These are phyloP conservation scores for Dastarcus helophoroides DNA, from an alignment of 2,888 invertebrate species.

Conservation along the genomic window DNA sequence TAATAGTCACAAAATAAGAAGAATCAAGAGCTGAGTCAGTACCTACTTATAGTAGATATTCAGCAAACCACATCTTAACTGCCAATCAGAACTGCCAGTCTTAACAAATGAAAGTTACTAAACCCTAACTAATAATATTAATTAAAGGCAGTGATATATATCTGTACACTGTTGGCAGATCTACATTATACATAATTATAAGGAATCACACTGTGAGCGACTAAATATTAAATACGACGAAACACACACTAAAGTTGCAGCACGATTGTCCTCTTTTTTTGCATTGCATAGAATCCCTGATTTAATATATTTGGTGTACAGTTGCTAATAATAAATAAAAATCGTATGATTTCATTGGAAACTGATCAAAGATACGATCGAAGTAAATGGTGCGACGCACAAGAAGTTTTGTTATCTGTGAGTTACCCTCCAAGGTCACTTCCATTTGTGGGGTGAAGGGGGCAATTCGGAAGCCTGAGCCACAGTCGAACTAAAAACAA, in stretches of 20 bases:
- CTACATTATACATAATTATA: conserved; percentile 18
- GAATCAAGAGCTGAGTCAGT: no score
- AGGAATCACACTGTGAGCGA: conserved; percentile 32
- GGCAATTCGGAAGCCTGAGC: conserved; percentile 97
- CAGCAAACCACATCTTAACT: no score
- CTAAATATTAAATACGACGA: conserved; percentile 27
- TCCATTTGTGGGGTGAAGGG: conserved; percentile 95
- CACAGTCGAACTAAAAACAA: conserved; percentile 79
- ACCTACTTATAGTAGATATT: no score
- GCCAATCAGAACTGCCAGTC: conserved; percentile 25
- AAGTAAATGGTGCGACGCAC: conserved; percentile 16
- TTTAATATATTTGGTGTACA: conserved; percentile 36
- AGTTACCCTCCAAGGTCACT: conserved; percentile 46
- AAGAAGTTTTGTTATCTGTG: conserved; percentile 30
- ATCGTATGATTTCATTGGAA: conserved; percentile 11
- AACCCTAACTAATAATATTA: conserved; percentile 15
- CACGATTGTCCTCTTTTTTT: conserved; percentile 27
- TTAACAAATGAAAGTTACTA: conserved; percentile 25
- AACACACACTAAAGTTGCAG: conserved; percentile 28
- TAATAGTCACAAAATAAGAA: no score
- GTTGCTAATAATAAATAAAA: conserved; percentile 14
- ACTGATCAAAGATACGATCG: conserved; percentile 17
- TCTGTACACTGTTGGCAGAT: conserved; percentile 23
- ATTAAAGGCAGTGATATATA: conserved; percentile 24
- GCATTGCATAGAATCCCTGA: conserved; percentile 37